Percentiles rank a stretch among this genome's conserved stretches.
Evolutionary conservation across 1,140 invertebrate genomes (phyloP).

Genomic region (Argopecten irradians): DNA sequence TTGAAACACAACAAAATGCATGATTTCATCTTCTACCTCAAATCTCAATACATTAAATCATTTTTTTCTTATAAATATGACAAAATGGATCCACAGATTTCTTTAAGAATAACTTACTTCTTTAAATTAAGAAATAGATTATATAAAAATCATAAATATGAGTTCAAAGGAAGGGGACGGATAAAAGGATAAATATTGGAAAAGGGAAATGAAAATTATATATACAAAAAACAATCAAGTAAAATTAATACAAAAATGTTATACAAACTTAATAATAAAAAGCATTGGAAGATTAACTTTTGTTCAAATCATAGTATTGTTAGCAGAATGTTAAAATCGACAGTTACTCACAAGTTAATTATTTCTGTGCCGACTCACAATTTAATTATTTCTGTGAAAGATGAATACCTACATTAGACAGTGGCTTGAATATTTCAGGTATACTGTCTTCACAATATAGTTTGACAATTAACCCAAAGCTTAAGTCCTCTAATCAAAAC

Average conservation of each 20-base stretch:
- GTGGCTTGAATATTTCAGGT: too few relatives aligned
- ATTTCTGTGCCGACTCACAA: too few relatives aligned
- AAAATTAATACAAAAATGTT: neutral
- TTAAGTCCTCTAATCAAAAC: too few relatives aligned
- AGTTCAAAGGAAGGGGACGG: neutral
- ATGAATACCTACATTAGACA: too few relatives aligned
- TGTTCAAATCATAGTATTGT: too few relatives aligned
- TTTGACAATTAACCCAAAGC: too few relatives aligned
- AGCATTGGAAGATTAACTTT: neutral
- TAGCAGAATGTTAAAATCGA: too few relatives aligned
- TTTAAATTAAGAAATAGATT: neutral
- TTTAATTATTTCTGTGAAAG: too few relatives aligned
- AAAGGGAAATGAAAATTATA: neutral
- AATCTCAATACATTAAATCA: constrained; percentile 3
- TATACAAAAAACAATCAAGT: neutral
- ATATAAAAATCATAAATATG: constrained; percentile 24
- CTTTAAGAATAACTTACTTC: neutral
- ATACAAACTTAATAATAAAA: neutral
- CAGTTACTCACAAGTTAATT: too few relatives aligned
- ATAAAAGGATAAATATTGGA: neutral
- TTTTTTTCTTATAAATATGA: neutral
- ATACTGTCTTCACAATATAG: too few relatives aligned
- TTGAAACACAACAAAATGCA: neutral
- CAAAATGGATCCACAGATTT: neutral
- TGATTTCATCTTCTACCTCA: neutral